A percentile compares a stretch with the other conserved stretches of the same genome.
Conservation (phyloP, 2,888 invertebrate species). For the Lasioglossum vierecki region DNA sequence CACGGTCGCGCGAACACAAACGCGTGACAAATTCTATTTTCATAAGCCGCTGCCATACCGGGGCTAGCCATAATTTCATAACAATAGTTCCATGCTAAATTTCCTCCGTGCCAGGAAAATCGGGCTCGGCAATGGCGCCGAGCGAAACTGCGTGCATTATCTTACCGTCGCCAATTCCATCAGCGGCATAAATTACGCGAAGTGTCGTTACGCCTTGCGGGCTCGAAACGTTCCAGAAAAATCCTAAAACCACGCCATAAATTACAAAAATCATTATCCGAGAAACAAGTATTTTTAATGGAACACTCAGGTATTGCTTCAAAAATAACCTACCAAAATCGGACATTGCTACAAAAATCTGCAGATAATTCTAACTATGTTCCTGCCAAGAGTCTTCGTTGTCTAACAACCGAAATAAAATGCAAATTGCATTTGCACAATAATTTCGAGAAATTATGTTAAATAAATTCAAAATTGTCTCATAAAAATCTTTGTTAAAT, state of each 20-base stretch:
- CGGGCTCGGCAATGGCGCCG: conserved; percentile 27
- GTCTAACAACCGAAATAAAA: not conserved
- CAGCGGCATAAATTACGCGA: conserved; percentile 35
- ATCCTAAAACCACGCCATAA: not conserved
- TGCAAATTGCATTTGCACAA: not conserved
- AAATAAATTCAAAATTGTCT: not conserved
- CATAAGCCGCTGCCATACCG: conserved; percentile 60
- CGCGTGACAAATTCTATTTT: conserved; percentile 55
- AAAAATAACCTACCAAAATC: too few relatives aligned
- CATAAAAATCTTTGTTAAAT: not conserved
- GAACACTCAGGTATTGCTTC: not conserved
- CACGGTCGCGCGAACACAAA: conserved; percentile 28
- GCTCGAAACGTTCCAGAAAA: not conserved
- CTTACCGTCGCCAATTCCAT: conserved; percentile 45
- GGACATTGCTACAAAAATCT: not conserved
- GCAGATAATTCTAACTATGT: not conserved
- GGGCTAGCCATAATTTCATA: conserved; percentile 66
- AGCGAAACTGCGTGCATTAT: conserved; percentile 49
- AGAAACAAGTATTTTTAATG: not conserved
- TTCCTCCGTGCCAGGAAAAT: conserved; percentile 55
- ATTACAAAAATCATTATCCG: not conserved
- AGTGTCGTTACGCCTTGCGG: not conserved
- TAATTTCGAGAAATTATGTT: not conserved
- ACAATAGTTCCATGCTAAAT: conserved; percentile 64
- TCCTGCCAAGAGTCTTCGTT: not conserved